A percentile compares a stretch with the other conserved stretches of the same genome.
These are phyloP conservation scores for Erebia ligea DNA, from an alignment of 2,888 invertebrate genomes.

Conservation along the genomic window DNA sequence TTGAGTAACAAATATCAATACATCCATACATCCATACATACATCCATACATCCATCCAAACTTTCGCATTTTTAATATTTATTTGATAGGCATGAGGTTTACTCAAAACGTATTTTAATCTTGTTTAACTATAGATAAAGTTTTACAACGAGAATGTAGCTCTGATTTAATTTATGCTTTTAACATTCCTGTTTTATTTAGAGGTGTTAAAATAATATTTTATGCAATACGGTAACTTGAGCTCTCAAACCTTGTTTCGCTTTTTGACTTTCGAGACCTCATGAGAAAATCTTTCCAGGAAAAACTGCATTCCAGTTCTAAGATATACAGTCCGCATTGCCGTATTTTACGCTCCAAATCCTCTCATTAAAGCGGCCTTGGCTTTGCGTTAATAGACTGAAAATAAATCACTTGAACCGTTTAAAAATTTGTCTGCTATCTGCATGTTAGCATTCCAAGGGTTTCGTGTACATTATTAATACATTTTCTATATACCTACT, in stretches of 20 bases:
- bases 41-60: too few species aligned
- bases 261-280: slow-evolving; percentile 16
- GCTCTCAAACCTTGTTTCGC: not conserved
- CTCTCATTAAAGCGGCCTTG: slow-evolving; percentile 35
- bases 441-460: not conserved
- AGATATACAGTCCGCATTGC: slow-evolving; percentile 28
- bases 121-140: too few species aligned
- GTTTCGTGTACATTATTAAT: not conserved
- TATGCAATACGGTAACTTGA: slow-evolving; percentile 11
- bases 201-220: not conserved
- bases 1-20: too few species aligned
- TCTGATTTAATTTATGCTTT: too few species aligned
- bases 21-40: too few species aligned
- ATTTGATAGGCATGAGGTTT: too few species aligned
- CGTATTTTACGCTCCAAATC: slow-evolving; percentile 37
- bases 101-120: too few species aligned
- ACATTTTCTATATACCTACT: not conserved
- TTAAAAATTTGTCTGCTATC: slow-evolving; percentile 15
- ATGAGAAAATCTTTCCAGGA: slow-evolving; percentile 18
- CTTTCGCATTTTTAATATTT: too few species aligned
- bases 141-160: too few species aligned
- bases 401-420: slow-evolving; percentile 22
- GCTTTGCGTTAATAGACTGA: slow-evolving; percentile 33
- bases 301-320: slow-evolving; percentile 25
- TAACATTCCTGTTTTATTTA: too few species aligned